These are phyloP conservation scores for Megaceryle maxima DNA, from an alignment of 2,113 vertebrate genomes.

Conservation along the genomic window DNA sequence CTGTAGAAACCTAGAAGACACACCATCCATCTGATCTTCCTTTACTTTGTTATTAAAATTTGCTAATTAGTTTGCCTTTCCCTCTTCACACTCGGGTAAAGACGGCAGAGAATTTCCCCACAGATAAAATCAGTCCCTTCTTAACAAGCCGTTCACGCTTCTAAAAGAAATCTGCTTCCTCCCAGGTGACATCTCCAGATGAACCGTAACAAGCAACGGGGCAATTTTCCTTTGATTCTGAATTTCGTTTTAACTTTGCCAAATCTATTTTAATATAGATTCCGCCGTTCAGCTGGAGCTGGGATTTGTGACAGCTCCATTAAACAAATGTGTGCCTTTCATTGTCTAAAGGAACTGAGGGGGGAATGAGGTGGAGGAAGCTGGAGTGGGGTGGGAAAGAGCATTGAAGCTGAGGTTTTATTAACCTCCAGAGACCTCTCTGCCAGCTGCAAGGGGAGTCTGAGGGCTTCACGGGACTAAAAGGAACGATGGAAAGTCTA, in stretches of 20 bases:
- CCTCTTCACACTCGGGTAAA: background rate
- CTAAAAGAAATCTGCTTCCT: background rate
- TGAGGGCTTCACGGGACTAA: background rate
- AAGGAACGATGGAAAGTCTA: background rate
- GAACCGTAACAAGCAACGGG: background rate
- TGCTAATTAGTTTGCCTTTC: constrained; percentile 45
- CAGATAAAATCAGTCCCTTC: background rate
- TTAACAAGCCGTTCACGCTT: constrained; percentile 6
- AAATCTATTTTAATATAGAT: background rate
- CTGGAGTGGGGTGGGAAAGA: background rate
- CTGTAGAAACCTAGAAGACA: background rate
- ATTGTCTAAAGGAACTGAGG: background rate
- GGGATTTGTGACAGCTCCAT: background rate
- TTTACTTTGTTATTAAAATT: constrained; percentile 42
- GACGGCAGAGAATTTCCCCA: background rate
- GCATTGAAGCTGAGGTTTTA: background rate
- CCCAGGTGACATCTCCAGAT: background rate
- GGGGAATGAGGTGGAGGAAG: background rate
- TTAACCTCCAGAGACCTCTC: background rate
- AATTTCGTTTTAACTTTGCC: constrained; percentile 8
- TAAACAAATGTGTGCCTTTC: background rate
- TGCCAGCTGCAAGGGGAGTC: background rate
- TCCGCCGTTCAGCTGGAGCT: background rate
- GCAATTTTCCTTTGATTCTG: constrained; percentile 37
- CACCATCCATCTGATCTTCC: background rate